Evolutionary conservation across 2,888 invertebrate genomes (phyloP), one percentile per base, ranked within the genome.

Genomic region (Troilus luridus): DNA sequence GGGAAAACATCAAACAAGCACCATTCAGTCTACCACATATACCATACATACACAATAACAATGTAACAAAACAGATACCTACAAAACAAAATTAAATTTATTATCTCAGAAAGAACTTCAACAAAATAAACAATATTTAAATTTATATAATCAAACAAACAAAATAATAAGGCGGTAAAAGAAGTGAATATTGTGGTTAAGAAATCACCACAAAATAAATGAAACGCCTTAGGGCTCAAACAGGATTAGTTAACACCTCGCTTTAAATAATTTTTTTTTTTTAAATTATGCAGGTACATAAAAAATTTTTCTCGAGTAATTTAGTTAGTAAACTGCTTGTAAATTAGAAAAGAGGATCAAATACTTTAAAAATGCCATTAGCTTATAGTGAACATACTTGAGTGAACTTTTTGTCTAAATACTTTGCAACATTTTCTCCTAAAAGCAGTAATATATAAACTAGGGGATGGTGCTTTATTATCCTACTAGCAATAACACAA

Each of bases 101-200:
- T 56, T 85, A 85, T 85, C 17, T 85, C 81, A 56, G 54, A 56
- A 85, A 85, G 81, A 56, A 85, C 56, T 54, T 85, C 56, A 41
- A 85, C 41, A 85, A 85, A 85, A 85, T 56, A 85, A 85, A 85
- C 56, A 85, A 85, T 85, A n/a, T 85, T 81, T 85, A 56, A 85
- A 85, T 85, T 85, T n/a, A 85, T 85, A 56, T 85, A 81, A 85
- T 56, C 81, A 85, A 85, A 85, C 77, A 81, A 81, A 81, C 81
- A 85, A 85, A 85, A 85, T 56, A 85, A 56, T 85, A 21, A 10
- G 56, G 81, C 10, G 81, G 12, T n/a, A 6, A 85, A 56, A 85
- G 56, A 41, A 56, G 54, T 21, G 19, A 56, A 85, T 85, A 85
- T 56, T 56, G 41, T 56, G 81, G 56, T 85, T 21, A 56, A 0